A percentile compares a stretch with the other conserved stretches of the same genome.
phyloP scores from a whole-genome alignment of 2,113 vertebrate species.

The Dendropsophus ebraccatus region DNA sequence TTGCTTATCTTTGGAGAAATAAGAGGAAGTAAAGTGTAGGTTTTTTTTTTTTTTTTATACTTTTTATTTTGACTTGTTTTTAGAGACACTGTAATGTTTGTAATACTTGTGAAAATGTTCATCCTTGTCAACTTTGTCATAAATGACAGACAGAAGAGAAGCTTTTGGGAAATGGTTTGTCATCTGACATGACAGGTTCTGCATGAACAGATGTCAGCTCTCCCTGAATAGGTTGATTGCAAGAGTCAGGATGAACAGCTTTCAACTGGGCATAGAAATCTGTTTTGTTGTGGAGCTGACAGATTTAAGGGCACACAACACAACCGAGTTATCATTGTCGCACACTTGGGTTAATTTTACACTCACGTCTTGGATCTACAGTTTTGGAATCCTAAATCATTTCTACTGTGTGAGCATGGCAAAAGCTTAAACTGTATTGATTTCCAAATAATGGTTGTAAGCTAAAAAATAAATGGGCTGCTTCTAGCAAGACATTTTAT shows the following conservation, averaged over 20 bases:
- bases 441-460: not conserved
- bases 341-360: conserved; percentile 22
- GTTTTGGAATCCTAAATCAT: not conserved
- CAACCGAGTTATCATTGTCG: conserved; percentile 4
- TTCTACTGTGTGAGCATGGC: not conserved
- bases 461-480: not conserved
- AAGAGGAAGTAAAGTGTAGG: not conserved
- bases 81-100: not conserved
- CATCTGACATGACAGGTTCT: conserved; percentile 45
- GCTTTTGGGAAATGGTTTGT: conserved; percentile 53
- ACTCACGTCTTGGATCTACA: not conserved
- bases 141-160: conserved; percentile 29
- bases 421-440: conserved; percentile 1
- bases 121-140: not conserved
- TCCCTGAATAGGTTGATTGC: conserved; percentile 26
- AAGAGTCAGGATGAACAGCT: conserved; percentile 14
- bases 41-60: too few species aligned
- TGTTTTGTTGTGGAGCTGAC: conserved; percentile 2
- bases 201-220: conserved; percentile 33
- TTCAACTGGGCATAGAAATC: conserved; percentile 34
- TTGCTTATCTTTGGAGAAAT: not conserved
- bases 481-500: not conserved
- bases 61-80: conserved; percentile 28
- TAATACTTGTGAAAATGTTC: conserved; percentile 38
- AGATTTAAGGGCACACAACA: conserved; percentile 17